These are phyloP conservation scores for Acholoe squamosa DNA, from an alignment of 2,888 invertebrate species.

Conservation along the genomic window DNA sequence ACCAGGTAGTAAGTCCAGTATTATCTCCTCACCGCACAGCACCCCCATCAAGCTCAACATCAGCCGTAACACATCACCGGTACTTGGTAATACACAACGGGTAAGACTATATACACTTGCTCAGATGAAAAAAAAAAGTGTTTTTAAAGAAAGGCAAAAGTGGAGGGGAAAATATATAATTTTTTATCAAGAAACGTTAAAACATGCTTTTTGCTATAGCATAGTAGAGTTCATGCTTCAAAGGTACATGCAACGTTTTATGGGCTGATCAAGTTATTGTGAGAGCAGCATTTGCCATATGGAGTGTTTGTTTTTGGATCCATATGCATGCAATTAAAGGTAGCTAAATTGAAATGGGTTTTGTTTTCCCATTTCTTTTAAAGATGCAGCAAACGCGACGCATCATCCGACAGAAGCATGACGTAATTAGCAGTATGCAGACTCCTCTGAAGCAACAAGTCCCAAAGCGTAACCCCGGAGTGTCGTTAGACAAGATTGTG, in stretches of 20 bases:
- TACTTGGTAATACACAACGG: not conserved
- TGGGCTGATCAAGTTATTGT: too few relatives aligned
- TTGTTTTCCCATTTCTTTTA: not conserved
- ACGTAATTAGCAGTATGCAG: slow-evolving; percentile 34
- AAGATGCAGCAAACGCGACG: slow-evolving; percentile 64
- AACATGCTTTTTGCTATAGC: too few relatives aligned
- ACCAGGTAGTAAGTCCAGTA: slow-evolving; percentile 70
- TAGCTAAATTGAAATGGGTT: not conserved
- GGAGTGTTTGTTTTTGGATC: too few relatives aligned
- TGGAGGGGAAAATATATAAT: too few relatives aligned
- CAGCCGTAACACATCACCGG: slow-evolving; percentile 62
- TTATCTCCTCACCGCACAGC: slow-evolving; percentile 43
- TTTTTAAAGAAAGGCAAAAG: too few relatives aligned
- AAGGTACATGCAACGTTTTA: too few relatives aligned
- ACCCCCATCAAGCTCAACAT: slow-evolving; percentile 67
- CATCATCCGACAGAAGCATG: slow-evolving; percentile 68
- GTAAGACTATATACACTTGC: not conserved
- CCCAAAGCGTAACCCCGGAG: slow-evolving; percentile 54
- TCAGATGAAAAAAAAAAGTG: too few relatives aligned
- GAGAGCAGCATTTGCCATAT: too few relatives aligned
- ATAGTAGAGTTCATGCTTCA: too few relatives aligned
- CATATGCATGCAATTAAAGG: too few relatives aligned
- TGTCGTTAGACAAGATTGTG: slow-evolving; percentile 86
- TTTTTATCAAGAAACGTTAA: too few relatives aligned
- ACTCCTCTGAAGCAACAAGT: slow-evolving; percentile 57